Evolutionary conservation across 2,797 vertebrate species (phyloP).

Genomic region (Crocidura indochinensis): DNA sequence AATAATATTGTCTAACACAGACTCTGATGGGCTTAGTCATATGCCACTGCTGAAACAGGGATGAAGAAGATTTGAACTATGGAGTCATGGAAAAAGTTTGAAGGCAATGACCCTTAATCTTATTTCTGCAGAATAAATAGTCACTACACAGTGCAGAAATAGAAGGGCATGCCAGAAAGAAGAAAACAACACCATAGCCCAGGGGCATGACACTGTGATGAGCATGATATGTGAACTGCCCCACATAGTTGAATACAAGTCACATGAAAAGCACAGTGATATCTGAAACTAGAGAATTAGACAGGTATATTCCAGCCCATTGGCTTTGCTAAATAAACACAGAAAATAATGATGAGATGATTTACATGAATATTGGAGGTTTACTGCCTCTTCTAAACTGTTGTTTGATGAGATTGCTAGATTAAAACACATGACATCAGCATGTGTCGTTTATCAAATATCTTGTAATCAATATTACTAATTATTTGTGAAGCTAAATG

Average conservation of each 20-base stretch:
- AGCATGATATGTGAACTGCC: neutral
- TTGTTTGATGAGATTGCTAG: conserved; percentile 50
- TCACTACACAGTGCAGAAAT: neutral
- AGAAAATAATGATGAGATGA: neutral
- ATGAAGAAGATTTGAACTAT: neutral
- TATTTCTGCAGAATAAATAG: conserved; percentile 16
- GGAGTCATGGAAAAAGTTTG: neutral
- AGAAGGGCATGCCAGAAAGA: neutral
- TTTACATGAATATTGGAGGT: conserved; percentile 20
- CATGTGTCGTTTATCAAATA: conserved; percentile 43
- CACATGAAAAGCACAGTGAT: neutral
- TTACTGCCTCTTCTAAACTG: neutral
- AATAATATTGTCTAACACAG: neutral
- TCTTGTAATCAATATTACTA: conserved; percentile 28
- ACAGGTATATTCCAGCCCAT: too few relatives aligned
- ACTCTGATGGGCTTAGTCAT: neutral
- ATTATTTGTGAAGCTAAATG: neutral
- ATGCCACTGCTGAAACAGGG: neutral
- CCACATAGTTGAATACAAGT: neutral
- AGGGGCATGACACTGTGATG: neutral
- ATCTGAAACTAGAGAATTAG: conserved; percentile 2
- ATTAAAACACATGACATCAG: conserved; percentile 27
- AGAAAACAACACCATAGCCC: neutral
- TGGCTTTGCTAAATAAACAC: neutral
- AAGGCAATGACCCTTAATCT: neutral